A percentile compares a stretch with the other conserved stretches of the same genome.
phyloP scores from a whole-genome alignment of 2,113 vertebrate genomes.

The Ammospiza nelsoni region DNA sequence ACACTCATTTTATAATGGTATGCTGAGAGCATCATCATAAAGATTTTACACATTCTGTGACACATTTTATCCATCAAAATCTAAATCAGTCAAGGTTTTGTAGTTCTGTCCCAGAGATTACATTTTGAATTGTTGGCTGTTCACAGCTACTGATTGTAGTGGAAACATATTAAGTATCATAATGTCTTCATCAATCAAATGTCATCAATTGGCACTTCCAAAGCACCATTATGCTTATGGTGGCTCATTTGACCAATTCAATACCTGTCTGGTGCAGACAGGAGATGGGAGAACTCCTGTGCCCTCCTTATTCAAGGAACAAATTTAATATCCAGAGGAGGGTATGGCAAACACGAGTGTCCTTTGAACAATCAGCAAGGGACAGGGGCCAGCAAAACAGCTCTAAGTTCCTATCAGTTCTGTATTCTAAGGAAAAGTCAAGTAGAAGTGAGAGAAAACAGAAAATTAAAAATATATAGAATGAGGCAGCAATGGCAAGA shows the following conservation, averaged over 20 bases:
- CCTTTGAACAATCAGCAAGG: background rate
- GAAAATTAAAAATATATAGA: background rate
- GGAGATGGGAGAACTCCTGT: background rate
- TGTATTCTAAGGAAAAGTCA: background rate
- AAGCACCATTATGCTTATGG: background rate
- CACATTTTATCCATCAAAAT: slow-evolving; percentile 31
- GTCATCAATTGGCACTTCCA: background rate
- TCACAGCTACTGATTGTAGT: background rate
- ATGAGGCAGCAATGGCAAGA: background rate
- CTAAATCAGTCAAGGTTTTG: background rate
- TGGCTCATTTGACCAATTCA: background rate
- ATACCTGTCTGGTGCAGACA: background rate
- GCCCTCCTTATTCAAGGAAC: background rate
- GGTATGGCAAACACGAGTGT: background rate
- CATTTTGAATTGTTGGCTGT: background rate
- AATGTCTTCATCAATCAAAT: slow-evolving; percentile 33
- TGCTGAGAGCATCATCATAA: background rate
- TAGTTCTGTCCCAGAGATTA: slow-evolving; percentile 1
- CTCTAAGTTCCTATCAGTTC: background rate
- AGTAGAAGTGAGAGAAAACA: background rate
- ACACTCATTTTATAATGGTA: background rate
- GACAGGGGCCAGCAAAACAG: background rate
- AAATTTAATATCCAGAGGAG: background rate
- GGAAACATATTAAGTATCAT: slow-evolving; percentile 15
- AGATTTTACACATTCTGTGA: background rate